phyloP scores from a whole-genome alignment of 2,888 invertebrate genomes.

The Volucella inflata region DNA sequence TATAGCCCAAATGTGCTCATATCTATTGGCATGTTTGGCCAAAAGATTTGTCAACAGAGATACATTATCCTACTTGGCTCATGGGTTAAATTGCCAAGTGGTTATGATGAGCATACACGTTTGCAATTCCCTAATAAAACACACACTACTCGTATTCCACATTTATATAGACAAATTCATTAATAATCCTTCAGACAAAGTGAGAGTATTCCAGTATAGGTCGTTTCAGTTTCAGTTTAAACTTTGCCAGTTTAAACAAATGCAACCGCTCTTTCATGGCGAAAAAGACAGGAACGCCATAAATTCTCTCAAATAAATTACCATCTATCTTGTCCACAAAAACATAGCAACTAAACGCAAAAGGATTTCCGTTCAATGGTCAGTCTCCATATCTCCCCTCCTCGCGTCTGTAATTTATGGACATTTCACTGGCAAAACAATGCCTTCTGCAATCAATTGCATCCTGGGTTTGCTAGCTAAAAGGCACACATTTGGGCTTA shows the following conservation, averaged over 20 bases:
- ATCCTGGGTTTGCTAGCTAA: conserved; percentile 33
- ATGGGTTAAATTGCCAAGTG: too few species aligned
- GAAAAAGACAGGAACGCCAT: conserved; percentile 7
- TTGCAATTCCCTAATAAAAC: conserved; percentile 10
- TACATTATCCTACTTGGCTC: too few species aligned
- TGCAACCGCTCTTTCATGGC: not conserved
- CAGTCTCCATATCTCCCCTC: conserved; percentile 15
- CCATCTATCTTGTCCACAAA: conserved; percentile 36
- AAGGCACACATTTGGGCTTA: conserved; percentile 27
- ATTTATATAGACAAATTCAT: conserved; percentile 13
- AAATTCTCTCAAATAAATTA: conserved; percentile 36
- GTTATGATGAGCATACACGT: not conserved
- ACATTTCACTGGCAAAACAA: conserved; percentile 54
- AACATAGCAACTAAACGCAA: conserved; percentile 43
- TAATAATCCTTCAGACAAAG: conserved; percentile 6
- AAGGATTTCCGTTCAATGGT: conserved; percentile 50
- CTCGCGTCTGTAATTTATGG: conserved; percentile 67
- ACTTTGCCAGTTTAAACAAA: conserved; percentile 2
- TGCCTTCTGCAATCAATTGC: conserved; percentile 57
- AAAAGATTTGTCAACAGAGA: too few species aligned
- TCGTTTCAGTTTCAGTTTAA: conserved; percentile 1
- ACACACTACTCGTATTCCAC: not conserved
- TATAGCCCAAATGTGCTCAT: too few species aligned
- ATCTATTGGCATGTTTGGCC: too few species aligned
- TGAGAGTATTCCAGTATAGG: not conserved